phyloP scores from a whole-genome alignment of 1,140 invertebrate species.

The Ylistrum balloti region DNA sequence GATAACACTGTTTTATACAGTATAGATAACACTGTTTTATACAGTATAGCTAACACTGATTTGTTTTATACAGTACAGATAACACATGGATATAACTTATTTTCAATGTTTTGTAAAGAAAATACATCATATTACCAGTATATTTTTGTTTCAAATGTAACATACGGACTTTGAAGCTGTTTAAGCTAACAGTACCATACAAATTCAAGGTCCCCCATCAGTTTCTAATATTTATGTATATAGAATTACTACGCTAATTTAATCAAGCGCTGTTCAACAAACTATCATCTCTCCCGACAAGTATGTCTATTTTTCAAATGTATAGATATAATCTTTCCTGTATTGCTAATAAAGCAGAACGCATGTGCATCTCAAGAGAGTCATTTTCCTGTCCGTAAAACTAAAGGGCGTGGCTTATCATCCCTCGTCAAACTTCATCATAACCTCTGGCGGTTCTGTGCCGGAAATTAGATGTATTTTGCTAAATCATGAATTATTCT shows the following conservation, averaged over 20 bases:
- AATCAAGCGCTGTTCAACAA: neutral
- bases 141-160: no score
- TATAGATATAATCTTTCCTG: neutral
- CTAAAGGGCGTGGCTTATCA: slow-evolving; percentile 10
- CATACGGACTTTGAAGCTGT: no score
- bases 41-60: no score
- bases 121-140: no score
- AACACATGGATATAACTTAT: no score
- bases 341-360: neutral
- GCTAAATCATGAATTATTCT: neutral
- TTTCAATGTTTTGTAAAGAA: no score
- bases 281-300: neutral
- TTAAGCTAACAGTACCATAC: no score
- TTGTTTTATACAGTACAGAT: no score
- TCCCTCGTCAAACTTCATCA: neutral
- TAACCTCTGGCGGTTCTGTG: neutral
- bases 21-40: no score
- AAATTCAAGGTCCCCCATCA: neutral
- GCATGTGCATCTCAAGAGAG: neutral
- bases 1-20: no score
- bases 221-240: neutral
- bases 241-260: neutral
- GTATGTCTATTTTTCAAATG: neutral
- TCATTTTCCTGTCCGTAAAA: neutral
- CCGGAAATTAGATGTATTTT: slow-evolving; percentile 27